A percentile compares a stretch with the other conserved stretches of the same genome.
These are phyloP conservation scores for Ectemnius cavifrons DNA, from an alignment of 2,888 invertebrate genomes.

Conservation along the genomic window DNA sequence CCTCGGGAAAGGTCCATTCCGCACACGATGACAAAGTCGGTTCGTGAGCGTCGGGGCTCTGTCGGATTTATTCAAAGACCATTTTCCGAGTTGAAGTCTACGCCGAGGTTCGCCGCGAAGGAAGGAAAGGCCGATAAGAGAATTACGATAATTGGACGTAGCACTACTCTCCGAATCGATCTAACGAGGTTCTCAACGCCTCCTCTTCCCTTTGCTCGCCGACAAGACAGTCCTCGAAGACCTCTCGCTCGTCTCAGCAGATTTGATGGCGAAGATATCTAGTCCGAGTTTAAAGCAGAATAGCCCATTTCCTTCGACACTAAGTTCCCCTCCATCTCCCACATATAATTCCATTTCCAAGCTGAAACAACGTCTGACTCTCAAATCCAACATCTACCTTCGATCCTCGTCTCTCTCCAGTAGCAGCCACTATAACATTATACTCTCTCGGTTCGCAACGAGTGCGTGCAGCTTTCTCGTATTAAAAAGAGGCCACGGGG, in stretches of 20 bases:
- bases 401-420: too few species aligned
- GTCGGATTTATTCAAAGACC: constrained; percentile 57
- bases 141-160: constrained; percentile 64
- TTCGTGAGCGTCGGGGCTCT: constrained; percentile 48
- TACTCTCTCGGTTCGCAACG: background rate
- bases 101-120: constrained; percentile 36
- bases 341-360: background rate
- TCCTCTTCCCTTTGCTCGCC: constrained; percentile 17
- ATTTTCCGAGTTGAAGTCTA: constrained; percentile 56
- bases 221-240: constrained; percentile 34
- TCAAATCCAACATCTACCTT: background rate
- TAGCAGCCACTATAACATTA: background rate
- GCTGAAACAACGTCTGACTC: constrained; percentile 19
- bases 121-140: constrained; percentile 53
- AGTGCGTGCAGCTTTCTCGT: background rate
- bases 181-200: constrained; percentile 58
- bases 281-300: constrained; percentile 33
- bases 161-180: constrained; percentile 53
- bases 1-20: constrained; percentile 15
- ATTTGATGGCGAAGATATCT: constrained; percentile 22
- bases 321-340: background rate
- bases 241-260: constrained; percentile 14
- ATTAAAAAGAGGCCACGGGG: background rate
- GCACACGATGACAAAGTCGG: constrained; percentile 57
- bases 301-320: constrained; percentile 41